phyloP scores from a whole-genome alignment of 2,888 invertebrate species.

The Fragum fragum region DNA sequence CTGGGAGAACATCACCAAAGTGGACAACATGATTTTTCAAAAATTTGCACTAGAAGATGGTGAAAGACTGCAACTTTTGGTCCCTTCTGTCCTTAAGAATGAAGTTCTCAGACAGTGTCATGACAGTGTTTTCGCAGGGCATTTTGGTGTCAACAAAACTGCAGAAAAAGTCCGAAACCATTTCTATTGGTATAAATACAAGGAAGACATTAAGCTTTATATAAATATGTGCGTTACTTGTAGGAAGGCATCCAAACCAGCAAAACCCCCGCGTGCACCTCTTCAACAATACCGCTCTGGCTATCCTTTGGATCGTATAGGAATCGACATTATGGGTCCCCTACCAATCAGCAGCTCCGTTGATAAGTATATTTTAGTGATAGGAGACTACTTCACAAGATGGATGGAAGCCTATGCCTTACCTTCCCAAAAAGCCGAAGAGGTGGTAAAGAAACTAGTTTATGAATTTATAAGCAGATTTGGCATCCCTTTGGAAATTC shows the following conservation, averaged over 20 bases:
- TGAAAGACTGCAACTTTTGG: neutral
- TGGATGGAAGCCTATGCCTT: conserved; percentile 3
- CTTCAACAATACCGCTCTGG: conserved; percentile 32
- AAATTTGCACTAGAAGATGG: neutral
- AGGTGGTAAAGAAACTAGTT: neutral
- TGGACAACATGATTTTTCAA: neutral
- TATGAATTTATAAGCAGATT: neutral
- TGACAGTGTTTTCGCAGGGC: conserved; percentile 14
- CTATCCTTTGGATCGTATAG: conserved; percentile 34
- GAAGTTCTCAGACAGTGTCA: conserved; percentile 1
- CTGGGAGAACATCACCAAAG: conserved; percentile 6
- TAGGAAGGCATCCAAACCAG: conserved; percentile 14
- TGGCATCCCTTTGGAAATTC: neutral
- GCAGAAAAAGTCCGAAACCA: neutral
- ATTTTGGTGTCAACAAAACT: conserved; percentile 24
- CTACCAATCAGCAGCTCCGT: neutral
- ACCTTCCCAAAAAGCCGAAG: conserved; percentile 2
- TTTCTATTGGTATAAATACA: conserved; percentile 31
- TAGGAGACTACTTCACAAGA: conserved; percentile 18
- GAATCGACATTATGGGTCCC: conserved; percentile 14
- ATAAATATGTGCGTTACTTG: conserved; percentile 22
- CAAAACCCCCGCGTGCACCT: conserved; percentile 34
- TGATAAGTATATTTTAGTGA: conserved; percentile 13
- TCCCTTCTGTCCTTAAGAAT: conserved; percentile 19
- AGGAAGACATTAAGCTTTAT: neutral